Percentiles rank a stretch among this genome's conserved stretches.
Evolutionary conservation across 2,797 vertebrate genomes (phyloP).

Genomic region (Amniataba percoides): DNA sequence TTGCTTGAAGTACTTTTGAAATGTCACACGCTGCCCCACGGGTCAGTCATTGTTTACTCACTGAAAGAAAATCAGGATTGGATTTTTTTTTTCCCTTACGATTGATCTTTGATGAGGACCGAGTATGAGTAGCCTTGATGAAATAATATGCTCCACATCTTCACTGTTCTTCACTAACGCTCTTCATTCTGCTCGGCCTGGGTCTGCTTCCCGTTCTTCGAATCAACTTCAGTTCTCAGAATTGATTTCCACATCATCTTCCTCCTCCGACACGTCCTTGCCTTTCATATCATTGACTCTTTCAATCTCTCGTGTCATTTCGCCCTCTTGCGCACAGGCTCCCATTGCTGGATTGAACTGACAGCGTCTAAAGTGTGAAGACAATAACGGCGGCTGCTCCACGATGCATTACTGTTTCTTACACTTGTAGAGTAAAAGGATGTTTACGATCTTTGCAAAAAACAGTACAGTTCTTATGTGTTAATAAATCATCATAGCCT

Average conservation of each 20-base stretch:
- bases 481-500: constrained; percentile 29
- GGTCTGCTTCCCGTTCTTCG: neutral
- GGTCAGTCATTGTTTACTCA: neutral
- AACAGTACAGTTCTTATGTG: neutral
- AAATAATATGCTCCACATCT: neutral
- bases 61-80: neutral
- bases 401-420: neutral
- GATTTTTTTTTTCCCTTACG: neutral
- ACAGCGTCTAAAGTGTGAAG: constrained; percentile 10
- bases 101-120: neutral
- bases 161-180: neutral
- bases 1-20: neutral
- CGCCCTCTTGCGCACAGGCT: neutral
- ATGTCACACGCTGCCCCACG: neutral
- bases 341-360: constrained; percentile 11
- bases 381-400: constrained; percentile 1
- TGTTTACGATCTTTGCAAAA: neutral
- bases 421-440: neutral
- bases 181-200: neutral
- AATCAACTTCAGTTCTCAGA: neutral
- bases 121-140: neutral
- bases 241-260: constrained; percentile 25
- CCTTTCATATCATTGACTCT: neutral
- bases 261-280: constrained; percentile 10
- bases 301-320: constrained; percentile 26